Percentiles rank a stretch among this genome's conserved stretches.
These are phyloP conservation scores for Pseudomyrmex gracilis DNA, from an alignment of 1,140 invertebrate species.

Conservation along the genomic window DNA sequence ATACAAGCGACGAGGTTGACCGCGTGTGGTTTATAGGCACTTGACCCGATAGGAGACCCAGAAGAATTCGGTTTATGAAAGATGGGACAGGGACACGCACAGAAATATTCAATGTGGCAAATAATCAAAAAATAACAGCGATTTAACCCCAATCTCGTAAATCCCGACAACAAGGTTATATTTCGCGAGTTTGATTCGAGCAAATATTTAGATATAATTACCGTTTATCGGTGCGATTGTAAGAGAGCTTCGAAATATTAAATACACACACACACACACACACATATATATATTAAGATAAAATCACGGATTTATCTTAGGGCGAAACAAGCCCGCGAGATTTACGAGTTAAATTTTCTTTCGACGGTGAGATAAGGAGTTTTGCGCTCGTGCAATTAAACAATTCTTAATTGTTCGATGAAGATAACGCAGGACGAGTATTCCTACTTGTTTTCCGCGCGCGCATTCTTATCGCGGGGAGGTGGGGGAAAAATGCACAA, in stretches of 20 bases:
- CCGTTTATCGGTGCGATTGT: constrained; percentile 21
- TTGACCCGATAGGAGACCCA: constrained; percentile 54
- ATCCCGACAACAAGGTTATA: background rate
- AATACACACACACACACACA: constrained; percentile 10
- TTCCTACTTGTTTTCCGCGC: constrained; percentile 37
- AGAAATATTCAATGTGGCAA: constrained; percentile 14
- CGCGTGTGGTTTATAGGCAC: constrained; percentile 67
- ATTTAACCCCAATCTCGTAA: background rate
- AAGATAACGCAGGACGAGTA: constrained; percentile 60
- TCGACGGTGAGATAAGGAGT: constrained; percentile 52
- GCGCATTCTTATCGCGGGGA: constrained; percentile 47
- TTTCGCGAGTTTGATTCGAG: constrained; percentile 2
- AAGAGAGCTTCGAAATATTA: constrained; percentile 41
- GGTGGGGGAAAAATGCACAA: constrained; percentile 30
- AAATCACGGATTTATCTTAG: constrained; percentile 32
- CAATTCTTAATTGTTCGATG: constrained; percentile 73
- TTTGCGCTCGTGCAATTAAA: constrained; percentile 65
- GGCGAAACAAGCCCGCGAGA: constrained; percentile 15
- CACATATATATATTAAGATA: background rate
- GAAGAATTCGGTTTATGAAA: constrained; percentile 51
- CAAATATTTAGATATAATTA: constrained; percentile 56
- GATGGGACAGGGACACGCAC: background rate
- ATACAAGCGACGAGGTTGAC: constrained; percentile 56
- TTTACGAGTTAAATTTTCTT: constrained; percentile 47
- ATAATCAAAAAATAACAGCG: background rate